Percentiles rank a stretch among this genome's conserved stretches.
These are phyloP conservation scores for Brachypalpus laphriformis DNA, from an alignment of 2,888 invertebrate genomes.

Conservation along the genomic window DNA sequence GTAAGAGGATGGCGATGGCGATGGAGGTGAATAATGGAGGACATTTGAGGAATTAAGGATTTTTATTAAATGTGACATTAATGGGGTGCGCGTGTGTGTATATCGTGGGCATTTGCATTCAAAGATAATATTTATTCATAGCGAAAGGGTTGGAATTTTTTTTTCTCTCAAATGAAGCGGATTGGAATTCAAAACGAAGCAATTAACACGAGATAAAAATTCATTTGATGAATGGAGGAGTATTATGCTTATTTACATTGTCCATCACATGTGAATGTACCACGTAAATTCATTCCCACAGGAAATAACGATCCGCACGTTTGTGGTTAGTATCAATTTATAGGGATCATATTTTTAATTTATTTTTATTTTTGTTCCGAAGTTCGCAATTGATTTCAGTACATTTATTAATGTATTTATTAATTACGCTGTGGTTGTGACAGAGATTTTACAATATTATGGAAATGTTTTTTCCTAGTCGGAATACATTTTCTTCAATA, in stretches of 20 bases:
- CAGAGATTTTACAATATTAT: constrained; percentile 14
- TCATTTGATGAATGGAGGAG: neutral
- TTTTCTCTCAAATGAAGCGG: neutral
- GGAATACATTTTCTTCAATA: constrained; percentile 4
- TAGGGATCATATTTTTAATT: neutral
- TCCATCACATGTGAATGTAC: neutral
- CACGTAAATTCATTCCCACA: neutral
- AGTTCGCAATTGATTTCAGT: neutral
- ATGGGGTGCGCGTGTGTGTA: neutral
- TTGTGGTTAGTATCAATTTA: neutral
- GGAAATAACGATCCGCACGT: neutral
- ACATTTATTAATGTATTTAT: constrained; percentile 12
- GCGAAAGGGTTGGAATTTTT: neutral
- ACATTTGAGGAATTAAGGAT: constrained; percentile 14
- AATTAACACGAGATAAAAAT: neutral
- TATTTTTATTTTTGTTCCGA: neutral
- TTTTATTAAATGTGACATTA: constrained; percentile 20
- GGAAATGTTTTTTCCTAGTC: neutral
- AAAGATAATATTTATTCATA: neutral
- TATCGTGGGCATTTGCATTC: neutral
- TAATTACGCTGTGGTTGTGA: neutral
- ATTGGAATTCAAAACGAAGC: neutral
- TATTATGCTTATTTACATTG: neutral
- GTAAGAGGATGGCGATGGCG: neutral
- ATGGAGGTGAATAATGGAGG: neutral